Conservation (phyloP, 2,113 vertebrate genomes). For the Aix galericulata region DNA sequence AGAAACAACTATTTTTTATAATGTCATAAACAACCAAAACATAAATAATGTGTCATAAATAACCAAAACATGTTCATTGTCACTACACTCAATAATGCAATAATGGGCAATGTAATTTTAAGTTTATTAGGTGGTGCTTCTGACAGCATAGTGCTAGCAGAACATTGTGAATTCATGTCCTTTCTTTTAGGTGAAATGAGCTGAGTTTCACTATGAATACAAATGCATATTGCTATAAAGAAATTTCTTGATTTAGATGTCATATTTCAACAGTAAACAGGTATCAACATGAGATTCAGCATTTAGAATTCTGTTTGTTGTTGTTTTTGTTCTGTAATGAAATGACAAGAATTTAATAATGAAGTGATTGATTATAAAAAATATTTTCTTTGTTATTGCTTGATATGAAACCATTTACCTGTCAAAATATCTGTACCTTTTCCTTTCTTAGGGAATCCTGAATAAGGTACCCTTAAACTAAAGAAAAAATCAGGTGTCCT, state of each 20-base stretch:
- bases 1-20: not conserved
- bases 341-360: not conserved
- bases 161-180: not conserved
- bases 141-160: not conserved
- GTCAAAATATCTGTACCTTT: not conserved
- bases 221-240: not conserved
- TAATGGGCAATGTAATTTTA: not conserved
- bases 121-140: not conserved
- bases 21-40: too few species aligned
- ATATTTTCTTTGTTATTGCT: not conserved
- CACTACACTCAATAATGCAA: not conserved
- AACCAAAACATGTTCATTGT: not conserved
- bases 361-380: not conserved
- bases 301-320: not conserved
- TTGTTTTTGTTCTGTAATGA: not conserved
- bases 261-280: not conserved
- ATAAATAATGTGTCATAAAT: too few species aligned
- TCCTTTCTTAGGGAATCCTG: not conserved
- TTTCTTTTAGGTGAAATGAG: not conserved
- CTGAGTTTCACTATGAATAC: not conserved
- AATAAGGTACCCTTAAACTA: accelerated
- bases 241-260: not conserved
- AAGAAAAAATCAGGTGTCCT: not conserved
- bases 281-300: not conserved
- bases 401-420: not conserved